Evolutionary conservation across 2,888 invertebrate genomes (phyloP).

Genomic region (Drosophila tanythrix): DNA sequence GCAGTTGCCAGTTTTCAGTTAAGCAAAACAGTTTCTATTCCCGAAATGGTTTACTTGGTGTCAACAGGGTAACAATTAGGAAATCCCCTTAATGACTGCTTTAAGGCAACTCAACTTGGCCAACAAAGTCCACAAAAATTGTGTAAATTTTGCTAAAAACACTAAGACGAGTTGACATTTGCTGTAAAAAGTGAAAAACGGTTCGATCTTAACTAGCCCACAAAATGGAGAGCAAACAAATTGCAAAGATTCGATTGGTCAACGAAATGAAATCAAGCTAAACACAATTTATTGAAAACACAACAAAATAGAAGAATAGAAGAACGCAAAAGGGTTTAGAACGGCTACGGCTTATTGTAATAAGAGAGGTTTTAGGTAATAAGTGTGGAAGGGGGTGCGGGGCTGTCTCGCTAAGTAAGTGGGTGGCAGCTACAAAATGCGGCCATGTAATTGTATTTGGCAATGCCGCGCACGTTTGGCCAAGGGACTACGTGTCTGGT

Average conservation of each 20-base stretch:
- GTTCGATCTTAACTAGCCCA: slow-evolving; percentile 15
- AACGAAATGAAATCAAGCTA: slow-evolving; percentile 24
- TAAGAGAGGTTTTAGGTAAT: not conserved
- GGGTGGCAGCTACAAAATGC: slow-evolving; percentile 66
- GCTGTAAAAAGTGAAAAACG: not conserved
- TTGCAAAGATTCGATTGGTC: slow-evolving; percentile 33
- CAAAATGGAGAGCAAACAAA: slow-evolving; percentile 36
- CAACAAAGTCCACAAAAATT: not conserved
- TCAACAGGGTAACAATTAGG: slow-evolving; percentile 51
- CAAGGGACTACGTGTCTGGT: slow-evolving; percentile 68
- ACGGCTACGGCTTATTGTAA: not conserved
- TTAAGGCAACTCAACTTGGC: slow-evolving; percentile 6
- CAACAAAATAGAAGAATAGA: not conserved
- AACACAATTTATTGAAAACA: slow-evolving; percentile 37
- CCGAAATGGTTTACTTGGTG: slow-evolving; percentile 48
- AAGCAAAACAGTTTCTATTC: slow-evolving; percentile 13
- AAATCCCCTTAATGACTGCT: slow-evolving; percentile 26
- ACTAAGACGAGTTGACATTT: not conserved
- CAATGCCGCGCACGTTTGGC: slow-evolving; percentile 71
- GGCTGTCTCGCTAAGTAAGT: slow-evolving; percentile 38
- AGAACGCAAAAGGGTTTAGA: slow-evolving; percentile 9
- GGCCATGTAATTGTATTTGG: slow-evolving; percentile 67
- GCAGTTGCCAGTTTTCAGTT: slow-evolving; percentile 17
- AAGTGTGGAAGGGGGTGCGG: too few relatives aligned
- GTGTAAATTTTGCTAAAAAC: not conserved